Conservation (phyloP, 2,888 invertebrate genomes). For the Augiades crinisus region DNA sequence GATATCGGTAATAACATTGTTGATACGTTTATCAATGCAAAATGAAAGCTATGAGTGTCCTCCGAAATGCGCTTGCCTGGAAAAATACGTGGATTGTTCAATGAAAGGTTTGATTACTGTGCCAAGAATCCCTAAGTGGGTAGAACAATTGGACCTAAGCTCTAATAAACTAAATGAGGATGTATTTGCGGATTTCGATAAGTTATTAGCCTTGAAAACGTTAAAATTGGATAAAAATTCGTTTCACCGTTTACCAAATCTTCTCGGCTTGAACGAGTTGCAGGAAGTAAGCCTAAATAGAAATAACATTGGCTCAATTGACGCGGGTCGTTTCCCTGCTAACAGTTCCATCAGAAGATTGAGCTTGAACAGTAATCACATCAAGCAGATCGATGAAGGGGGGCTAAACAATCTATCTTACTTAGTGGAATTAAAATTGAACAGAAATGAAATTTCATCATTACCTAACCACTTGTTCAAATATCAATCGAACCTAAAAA, state of each 20-base stretch:
- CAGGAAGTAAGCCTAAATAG: constrained; percentile 83
- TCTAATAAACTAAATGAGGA: constrained; percentile 69
- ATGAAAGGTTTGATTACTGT: constrained; percentile 85
- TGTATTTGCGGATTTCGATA: constrained; percentile 58
- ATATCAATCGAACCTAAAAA: constrained; percentile 84
- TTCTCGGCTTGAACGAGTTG: constrained; percentile 75
- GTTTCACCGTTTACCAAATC: constrained; percentile 78
- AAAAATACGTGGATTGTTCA: constrained; percentile 88
- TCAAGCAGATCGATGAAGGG: constrained; percentile 85
- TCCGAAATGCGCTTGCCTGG: constrained; percentile 86
- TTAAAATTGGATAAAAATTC: constrained; percentile 81
- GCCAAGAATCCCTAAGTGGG: constrained; percentile 89
- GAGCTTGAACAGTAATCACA: constrained; percentile 83
- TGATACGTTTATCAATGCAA: constrained; percentile 51
- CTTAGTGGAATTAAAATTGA: constrained; percentile 88
- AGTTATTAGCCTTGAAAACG: constrained; percentile 55
- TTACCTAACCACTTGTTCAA: constrained; percentile 89
- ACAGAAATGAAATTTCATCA: constrained; percentile 86
- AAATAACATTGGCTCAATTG: constrained; percentile 82
- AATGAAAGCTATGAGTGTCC: constrained; percentile 82
- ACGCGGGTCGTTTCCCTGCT: constrained; percentile 80
- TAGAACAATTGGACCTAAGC: constrained; percentile 86
- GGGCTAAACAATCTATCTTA: constrained; percentile 87
- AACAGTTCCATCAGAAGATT: constrained; percentile 71
- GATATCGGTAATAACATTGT: constrained; percentile 56